Base-by-base conservation (phyloP, 2,797 vertebrate species). In the Heliangelus exortis region DNA sequence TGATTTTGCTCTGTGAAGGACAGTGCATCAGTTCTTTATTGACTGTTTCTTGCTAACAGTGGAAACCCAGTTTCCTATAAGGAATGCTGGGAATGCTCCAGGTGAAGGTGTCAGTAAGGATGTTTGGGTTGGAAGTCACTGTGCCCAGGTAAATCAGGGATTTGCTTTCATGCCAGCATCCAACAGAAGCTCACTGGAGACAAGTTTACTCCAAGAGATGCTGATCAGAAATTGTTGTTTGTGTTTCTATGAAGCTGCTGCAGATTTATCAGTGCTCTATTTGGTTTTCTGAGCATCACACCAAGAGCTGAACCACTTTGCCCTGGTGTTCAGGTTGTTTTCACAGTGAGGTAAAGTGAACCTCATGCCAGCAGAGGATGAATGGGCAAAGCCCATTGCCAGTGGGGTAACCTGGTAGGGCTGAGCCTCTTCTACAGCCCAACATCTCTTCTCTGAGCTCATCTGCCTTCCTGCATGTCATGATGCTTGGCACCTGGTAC, bases 401-500 rank as follows among this genome's bases (percentile, higher is more conserved):
- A 47, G 39, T 9, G 57, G 51, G 53, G 13, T 59, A 43, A 47
- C 59, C 45, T 47, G 45, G 25, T 9, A 18, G 39, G 36, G 33
- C 48, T 87, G 77, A 86, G 77, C 34, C 36, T 81, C 53, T 55
- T 67, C 84, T 82, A 21, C 20, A 57, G 3, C 59, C 12, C 17
- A 59, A 2, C 26, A 15, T 18, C 61, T 91, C 72, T 41, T 41
- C 39, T 45, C 65, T 0, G 2, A 79, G 63, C 77, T 74, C 1
- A 0, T 67, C 66, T 93, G 85, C 85, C 41, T 91, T 91, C 84
- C 80, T 92, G 87, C 67, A 62, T 73, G 51, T 93, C 87, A 19
- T 63, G 63, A 79, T 86, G 83, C 47, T 84, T 92, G 87, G 92
- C 92, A 95, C 84, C 92, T 94, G 91, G 90, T 88, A 88, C 75